Base-by-base conservation (phyloP, 2,888 invertebrate species). In the Junonia oenone region DNA sequence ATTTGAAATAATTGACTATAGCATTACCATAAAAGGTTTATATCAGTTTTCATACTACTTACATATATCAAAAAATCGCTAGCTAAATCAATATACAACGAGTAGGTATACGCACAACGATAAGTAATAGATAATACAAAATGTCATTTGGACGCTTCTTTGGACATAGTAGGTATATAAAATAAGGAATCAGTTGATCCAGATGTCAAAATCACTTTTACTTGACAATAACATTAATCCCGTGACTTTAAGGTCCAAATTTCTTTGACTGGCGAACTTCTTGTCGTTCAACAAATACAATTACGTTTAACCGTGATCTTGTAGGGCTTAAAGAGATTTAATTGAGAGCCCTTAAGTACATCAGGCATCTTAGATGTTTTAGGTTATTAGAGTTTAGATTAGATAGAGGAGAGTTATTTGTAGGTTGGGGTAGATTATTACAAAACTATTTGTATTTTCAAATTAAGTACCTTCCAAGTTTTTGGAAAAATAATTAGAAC, bases 241-340 rank as follows among this genome's bases (percentile, higher is more conserved):
- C 2, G 6, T 22, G 6, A 22, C n/a, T 8, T 26, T 43, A 43
- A 26, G 26, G 13, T 13, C 26, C 13, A 26, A 43, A 43, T 6
- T 26, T 26, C 26, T n/a, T 2, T 26, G 43, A 26, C 13, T n/a
- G 19, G 8, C 19, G n/a, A 6, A 9, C 26, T 13, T 43, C 22
- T 26, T 6, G 22, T 26, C 43, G 43, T 22, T 26, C 43, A 26
- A 43, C 29, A 33, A 56, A 56, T 33, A 51, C 38, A 56, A 35
- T 51, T 40, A 51, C 22, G 31, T 33, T 51, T 47, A 40, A 56
- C 38, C 43, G 40, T 47, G 47, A 46, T 51, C 51, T 56, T 43
- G 46, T 27, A 51, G 40, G 46, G 47, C 35, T 56, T 51, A 33
- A 47, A 51, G 47, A 45, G 46, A 46, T 47, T 56, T 51, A 56